phyloP scores from a whole-genome alignment of 2,113 vertebrate species.

The Lanius collurio region DNA sequence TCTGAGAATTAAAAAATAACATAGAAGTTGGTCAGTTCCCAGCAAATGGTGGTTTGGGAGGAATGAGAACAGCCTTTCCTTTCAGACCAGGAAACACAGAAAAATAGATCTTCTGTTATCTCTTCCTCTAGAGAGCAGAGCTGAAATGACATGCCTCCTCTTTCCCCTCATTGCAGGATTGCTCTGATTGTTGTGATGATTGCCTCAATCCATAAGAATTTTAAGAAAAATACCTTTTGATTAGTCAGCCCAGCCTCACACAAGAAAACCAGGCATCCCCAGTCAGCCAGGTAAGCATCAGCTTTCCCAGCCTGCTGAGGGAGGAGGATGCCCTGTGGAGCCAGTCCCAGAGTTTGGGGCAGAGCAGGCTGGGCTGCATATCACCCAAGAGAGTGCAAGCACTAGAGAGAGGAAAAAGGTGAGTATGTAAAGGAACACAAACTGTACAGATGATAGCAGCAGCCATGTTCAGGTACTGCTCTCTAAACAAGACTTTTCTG shows the following conservation, averaged over 20 bases:
- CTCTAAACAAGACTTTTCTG: neutral
- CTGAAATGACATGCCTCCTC: neutral
- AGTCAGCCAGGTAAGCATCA: neutral
- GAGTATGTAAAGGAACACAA: neutral
- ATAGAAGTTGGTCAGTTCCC: neutral
- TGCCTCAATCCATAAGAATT: neutral
- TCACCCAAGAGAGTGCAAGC: neutral
- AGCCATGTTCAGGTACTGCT: neutral
- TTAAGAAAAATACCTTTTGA: conserved; percentile 34
- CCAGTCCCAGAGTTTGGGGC: neutral
- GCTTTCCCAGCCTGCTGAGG: neutral
- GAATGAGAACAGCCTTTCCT: neutral
- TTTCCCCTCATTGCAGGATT: neutral
- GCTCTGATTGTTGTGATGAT: conserved; percentile 34
- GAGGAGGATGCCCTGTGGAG: neutral
- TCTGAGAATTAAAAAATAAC: neutral
- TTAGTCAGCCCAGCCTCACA: neutral
- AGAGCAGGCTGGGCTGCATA: neutral
- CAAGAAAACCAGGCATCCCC: neutral
- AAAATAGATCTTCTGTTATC: conserved; percentile 8
- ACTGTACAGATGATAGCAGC: neutral
- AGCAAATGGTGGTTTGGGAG: neutral
- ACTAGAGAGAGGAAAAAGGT: neutral
- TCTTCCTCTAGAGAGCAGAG: conserved; percentile 5
- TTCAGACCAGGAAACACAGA: neutral